Evolutionary conservation across 2,113 vertebrate genomes (phyloP), one percentile per base, ranked within the genome.

Genomic region (Perccottus glenii): DNA sequence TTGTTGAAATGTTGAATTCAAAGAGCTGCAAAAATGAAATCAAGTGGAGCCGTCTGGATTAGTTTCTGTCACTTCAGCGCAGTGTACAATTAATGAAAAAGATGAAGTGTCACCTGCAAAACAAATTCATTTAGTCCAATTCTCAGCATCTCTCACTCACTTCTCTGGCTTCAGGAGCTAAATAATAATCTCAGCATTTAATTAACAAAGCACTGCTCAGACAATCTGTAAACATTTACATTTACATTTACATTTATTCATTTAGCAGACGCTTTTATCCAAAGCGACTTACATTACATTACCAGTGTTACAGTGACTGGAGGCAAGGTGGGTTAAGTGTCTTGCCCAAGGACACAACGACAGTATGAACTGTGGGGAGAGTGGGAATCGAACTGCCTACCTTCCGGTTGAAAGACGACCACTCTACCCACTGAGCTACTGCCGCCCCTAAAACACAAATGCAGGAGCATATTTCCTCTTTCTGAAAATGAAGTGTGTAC

Each of bases 161-260:
- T 51, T 67, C 59, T 38, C 19, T 27, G 19, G 42, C 62, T 16
- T 48, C 57, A 4, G 58, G 63, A 77, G 63, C 33, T 38, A 73
- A 47, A 80, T 77, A 89, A 83, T 62, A 85, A 83, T 87, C 56
- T 71, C 5, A 82, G 81, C 67, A 70, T 84, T 87, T 79, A 79
- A 88, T 85, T 81, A 80, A 75, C 38, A 46, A 58, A 84, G 64
- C 48, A 56, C 59, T 70, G 27, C 53, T 64, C 40, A 73, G 60
- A 78, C 10, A 66, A 67, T 73, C 73, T 81, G 74, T 77, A 86
- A 84, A 90, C 72, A 80, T n/a, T n/a, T n/a, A n/a, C n/a, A n/a
- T n/a, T n/a, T n/a, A n/a, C n/a, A n/a, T n/a, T n/a, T n/a, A n/a
- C n/a, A n/a, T n/a, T n/a, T n/a, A n/a, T n/a, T n/a, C n/a, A n/a